Evolutionary conservation across 2,888 invertebrate genomes (phyloP), one percentile per base, ranked within the genome.

Genomic region (Pachymerium ferrugineum): DNA sequence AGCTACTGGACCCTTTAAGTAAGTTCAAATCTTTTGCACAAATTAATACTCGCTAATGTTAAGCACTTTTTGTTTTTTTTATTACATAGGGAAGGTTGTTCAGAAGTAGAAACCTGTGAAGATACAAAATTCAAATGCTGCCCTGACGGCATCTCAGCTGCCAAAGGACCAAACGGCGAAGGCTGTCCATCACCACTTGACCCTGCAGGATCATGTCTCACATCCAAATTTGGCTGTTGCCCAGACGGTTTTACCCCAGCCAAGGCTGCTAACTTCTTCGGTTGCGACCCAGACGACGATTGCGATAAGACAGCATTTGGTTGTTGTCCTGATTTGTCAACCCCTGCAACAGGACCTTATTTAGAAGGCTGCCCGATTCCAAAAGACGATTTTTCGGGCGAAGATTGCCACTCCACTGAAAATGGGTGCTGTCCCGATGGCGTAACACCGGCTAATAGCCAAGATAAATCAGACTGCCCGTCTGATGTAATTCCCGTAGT

Each of bases 361-460:
- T 86, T 86, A 74, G 85, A 87, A 75, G 91, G 90, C 35, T 89
- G 89, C 77, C 80, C 81, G 1, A 16, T n/a, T n/a, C n/a, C n/a
- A n/a, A n/a, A n/a, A n/a, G n/a, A n/a, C n/a, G n/a, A n/a, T n/a
- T n/a, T n/a, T 14, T 30, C 77, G 8, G 62, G 70, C 33, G 76
- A 76, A 19, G 79, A 79, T 6, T 79, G 78, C 70, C 76, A 16
- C 3, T 71, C 16, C 35, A 76, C 79, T 4, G 47, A 70, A 31
- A 79, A 84, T 79, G 95, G 95, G 4, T 96, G 95, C 81, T 96
- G 95, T 79, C 88, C 89, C 0, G 94, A 96, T 82, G 94, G 94
- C 10, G 81, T 85, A 33, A 88, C 88, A 10, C 88, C 90, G 78
- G 93, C 97, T 0, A 83, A 86, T 77, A 95, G 94, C 68, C 87